Evolutionary conservation across 2,113 vertebrate genomes (phyloP), one percentile per base, ranked within the genome.

Genomic region (Ornithorhynchus anatinus): DNA sequence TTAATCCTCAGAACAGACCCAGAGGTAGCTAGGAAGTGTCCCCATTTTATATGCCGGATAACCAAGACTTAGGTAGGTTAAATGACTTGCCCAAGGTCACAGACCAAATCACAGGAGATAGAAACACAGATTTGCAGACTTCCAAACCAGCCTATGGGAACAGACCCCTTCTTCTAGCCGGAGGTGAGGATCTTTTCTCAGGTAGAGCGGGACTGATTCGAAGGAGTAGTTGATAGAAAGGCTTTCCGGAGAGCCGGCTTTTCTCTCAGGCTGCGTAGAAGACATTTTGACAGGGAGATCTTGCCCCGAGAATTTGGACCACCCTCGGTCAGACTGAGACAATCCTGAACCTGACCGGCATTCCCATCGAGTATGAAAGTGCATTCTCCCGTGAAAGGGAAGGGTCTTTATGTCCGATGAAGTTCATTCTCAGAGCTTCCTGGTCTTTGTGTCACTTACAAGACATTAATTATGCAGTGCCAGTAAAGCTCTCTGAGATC

Each of bases 381-480:
- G 20, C 35, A 52, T n/a, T 8, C 39, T 75, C n/a, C 5, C 25
- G 39, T 38, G 36, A 15, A 12, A 62, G 39, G 19, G 61, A 52
- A 65, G 66, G 59, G 29, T 20, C 19, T 66, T 72, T 60, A 50
- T 65, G 38, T 31, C 59, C 8, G 63, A 33, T 53, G 37, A 56
- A 43, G 51, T 66, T 54, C 29, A 31, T 56, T 70, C 45, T 67
- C 31, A 8, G 44, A 15, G 25, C 72, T 63, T 22, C 25, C 20
- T 32, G 16, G 19, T 51, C 57, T 79, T 67, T 72, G 43, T 80
- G 78, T 67, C 31, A 10, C 70, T 82, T 72, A 70, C 27, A 37
- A 22, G 31, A 4, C 54, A 62, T 81, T 77, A 81, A 77, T 85
- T 81, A 85, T 85, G 81, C 79, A 79, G 33, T 78, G 48, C 44